Base-by-base conservation (phyloP, 1,140 invertebrate species). In the Caenorhabditis brenneri region DNA sequence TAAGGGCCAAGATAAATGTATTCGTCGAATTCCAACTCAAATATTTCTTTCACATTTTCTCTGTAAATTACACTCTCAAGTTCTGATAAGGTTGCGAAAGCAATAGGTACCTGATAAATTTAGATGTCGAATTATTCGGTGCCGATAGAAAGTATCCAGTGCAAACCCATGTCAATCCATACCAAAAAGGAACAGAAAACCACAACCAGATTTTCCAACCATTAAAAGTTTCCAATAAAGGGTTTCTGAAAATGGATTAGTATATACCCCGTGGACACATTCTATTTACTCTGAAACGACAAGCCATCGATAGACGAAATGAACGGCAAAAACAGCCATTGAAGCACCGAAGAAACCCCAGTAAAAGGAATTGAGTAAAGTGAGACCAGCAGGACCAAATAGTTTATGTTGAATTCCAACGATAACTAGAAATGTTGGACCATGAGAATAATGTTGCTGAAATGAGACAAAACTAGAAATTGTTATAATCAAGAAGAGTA, bases 141-240 rank as follows among this genome's bases (percentile, higher is more conserved):
- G 58, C 58, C 7, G 58, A 60, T 15, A 60, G 58, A 22, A 60
- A 16, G 19, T 60, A 60, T 60, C 58, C 58, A 15, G 58, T 60
- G 31, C 29, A 31, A 19, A 60, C 31, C 58, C 58, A 60, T 19
- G 31, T 36, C 10, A 60, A 29, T 60, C 29, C 58, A 36, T 60
- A 60, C 58, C 58, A 60, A 16, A 60, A 22, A 60, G 58, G 58
- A 60, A 60, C 16, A 27, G 58, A 60, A 33, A 60, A 60, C 58
- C 58, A 60, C 16, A 60, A 24, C 29, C 29, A 33, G 31, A 60
- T 60, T 33, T 33, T 60, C 31, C 58, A 33, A 0, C 31, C 58
- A 36, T 60, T 60, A 16, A 60, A 60, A 33, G 58, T 33, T 33
- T 60, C 29, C 15, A 60, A 16, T 5, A 60, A 16, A 2, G 58